Conservation (phyloP, 2,888 invertebrate species). For the Lasioglossum zephyrum region DNA sequence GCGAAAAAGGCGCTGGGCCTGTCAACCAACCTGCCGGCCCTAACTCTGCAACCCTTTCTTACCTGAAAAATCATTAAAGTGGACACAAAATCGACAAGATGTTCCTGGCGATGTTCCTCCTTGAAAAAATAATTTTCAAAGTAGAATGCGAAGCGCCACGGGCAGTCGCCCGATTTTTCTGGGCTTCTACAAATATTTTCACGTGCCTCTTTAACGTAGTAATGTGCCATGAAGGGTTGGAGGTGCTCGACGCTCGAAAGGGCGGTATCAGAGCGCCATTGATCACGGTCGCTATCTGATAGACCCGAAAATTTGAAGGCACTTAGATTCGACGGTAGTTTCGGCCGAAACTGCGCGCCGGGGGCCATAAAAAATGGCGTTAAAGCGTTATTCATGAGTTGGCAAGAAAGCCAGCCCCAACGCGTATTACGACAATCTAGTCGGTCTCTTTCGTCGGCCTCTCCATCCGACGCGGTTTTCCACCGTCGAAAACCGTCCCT, state of each 20-base stretch:
- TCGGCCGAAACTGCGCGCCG: constrained; percentile 36
- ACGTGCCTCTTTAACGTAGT: not conserved
- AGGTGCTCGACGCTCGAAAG: not conserved
- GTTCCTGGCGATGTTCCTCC: no score
- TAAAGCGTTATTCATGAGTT: constrained; percentile 68
- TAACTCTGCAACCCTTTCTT: not conserved
- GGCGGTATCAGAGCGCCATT: not conserved
- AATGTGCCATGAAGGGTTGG: not conserved
- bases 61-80: no score
- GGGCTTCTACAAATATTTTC: not conserved
- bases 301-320: constrained; percentile 14
- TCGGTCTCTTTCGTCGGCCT: constrained; percentile 17
- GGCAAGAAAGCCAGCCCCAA: constrained; percentile 46
- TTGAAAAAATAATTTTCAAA: no score
- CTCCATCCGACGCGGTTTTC: not conserved
- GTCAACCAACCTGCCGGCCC: constrained; percentile 10
- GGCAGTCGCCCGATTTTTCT: not conserved
- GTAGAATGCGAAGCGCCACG: not conserved
- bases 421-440: constrained; percentile 47
- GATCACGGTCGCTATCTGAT: not conserved
- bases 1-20: constrained; percentile 23
- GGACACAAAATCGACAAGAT: not conserved
- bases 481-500: not conserved
- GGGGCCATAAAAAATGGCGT: constrained; percentile 61
- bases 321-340: constrained; percentile 49